Percentiles rank a stretch among this genome's conserved stretches.
phyloP scores from a whole-genome alignment of 2,888 invertebrate genomes.

The Neoascia interrupta region DNA sequence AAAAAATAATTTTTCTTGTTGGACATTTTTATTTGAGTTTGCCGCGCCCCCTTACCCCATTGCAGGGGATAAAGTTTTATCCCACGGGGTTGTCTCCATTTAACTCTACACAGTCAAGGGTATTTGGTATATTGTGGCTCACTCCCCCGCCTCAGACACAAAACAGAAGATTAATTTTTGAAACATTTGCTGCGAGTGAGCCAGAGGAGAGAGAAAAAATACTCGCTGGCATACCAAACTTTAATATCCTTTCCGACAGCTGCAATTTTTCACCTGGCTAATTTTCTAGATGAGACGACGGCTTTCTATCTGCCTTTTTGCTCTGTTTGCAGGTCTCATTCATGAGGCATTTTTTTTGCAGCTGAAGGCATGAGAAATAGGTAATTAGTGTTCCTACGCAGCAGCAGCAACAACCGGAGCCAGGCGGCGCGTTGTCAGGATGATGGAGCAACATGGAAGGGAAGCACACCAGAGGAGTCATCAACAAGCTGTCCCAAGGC shows the following conservation, averaged over 20 bases:
- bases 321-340: background rate
- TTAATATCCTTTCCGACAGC: conserved; percentile 69
- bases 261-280: conserved; percentile 70
- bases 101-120: conserved; percentile 50
- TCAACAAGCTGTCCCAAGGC: conserved; percentile 60
- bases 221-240: conserved; percentile 53
- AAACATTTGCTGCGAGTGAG: conserved; percentile 54
- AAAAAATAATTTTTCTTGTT: conserved; percentile 56
- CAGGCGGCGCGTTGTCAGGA: conserved; percentile 22
- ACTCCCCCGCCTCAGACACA: background rate
- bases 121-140: no score
- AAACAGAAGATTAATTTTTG: conserved; percentile 65
- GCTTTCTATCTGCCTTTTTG: conserved; percentile 42
- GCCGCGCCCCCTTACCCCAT: background rate
- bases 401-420: no score
- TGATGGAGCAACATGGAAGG: conserved; percentile 13
- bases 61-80: conserved; percentile 54
- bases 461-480: conserved; percentile 28
- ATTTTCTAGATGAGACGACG: conserved; percentile 69
- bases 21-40: conserved; percentile 56
- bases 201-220: background rate
- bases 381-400: conserved; percentile 67
- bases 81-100: conserved; percentile 57
- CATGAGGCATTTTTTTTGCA: background rate
- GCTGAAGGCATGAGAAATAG: conserved; percentile 48